These are phyloP conservation scores for Sparus aurata DNA, from an alignment of 2,797 vertebrate species.

Conservation along the genomic window DNA sequence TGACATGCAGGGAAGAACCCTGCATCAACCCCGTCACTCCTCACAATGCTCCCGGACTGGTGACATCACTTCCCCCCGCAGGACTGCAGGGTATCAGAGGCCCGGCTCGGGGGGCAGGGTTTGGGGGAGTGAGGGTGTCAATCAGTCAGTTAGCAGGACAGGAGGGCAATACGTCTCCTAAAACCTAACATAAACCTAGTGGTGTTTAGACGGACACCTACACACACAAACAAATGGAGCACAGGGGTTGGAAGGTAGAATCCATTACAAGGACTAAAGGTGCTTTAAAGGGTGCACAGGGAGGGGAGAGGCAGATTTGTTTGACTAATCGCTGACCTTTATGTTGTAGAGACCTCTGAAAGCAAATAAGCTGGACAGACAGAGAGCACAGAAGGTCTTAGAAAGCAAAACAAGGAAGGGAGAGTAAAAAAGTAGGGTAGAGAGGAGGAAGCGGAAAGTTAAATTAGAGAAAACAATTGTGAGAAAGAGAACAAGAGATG, in stretches of 20 bases:
- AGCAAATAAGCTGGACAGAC: slow-evolving; percentile 48
- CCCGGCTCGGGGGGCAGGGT: slow-evolving; percentile 13
- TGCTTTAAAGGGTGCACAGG: not conserved
- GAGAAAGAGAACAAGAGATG: not conserved
- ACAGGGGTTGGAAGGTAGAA: slow-evolving; percentile 48
- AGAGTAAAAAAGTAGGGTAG: not conserved
- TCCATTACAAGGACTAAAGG: slow-evolving; percentile 33
- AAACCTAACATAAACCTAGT: slow-evolving; percentile 54
- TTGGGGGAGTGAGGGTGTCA: slow-evolving; percentile 45
- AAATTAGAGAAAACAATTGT: not conserved
- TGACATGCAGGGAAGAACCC: slow-evolving; percentile 33
- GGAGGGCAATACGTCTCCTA: slow-evolving; percentile 50
- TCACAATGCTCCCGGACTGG: slow-evolving; percentile 49
- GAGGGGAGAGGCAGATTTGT: slow-evolving; percentile 35
- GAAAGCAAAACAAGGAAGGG: not conserved
- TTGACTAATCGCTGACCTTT: slow-evolving; percentile 61
- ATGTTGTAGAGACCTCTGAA: slow-evolving; percentile 42
- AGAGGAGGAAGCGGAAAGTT: not conserved
- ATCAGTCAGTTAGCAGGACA: slow-evolving; percentile 63
- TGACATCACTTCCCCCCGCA: slow-evolving; percentile 64
- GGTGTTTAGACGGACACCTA: slow-evolving; percentile 59
- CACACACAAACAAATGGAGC: slow-evolving; percentile 69
- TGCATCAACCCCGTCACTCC: slow-evolving; percentile 70
- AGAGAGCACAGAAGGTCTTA: slow-evolving; percentile 11
- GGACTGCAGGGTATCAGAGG: slow-evolving; percentile 35